Base-by-base conservation (phyloP, 2,797 vertebrate genomes). In the Podargus strigoides region DNA sequence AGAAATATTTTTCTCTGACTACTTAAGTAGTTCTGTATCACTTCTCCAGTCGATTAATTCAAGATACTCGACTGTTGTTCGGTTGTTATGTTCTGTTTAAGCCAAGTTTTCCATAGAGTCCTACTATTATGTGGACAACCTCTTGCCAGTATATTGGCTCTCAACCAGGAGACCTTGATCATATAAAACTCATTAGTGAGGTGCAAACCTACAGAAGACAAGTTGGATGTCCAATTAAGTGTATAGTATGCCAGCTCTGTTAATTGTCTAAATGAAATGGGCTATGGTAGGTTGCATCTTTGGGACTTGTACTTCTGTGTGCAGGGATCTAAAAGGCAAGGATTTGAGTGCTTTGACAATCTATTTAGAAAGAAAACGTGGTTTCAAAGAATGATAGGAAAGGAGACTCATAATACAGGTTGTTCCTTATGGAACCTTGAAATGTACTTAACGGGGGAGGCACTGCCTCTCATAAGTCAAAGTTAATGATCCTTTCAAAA, bases 401-500 rank as follows among this genome's bases (percentile, higher is more conserved):
- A 92, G 81, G 86, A 92, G 80, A 76, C 74, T 88, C 82, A 74
- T 76, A 74, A 81, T 90, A 72, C 87, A 94, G 82, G 59, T 92
- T 94, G 93, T 97, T 97, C 90, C 76, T 78, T 92, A 26, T n/a
- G 89, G 87, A 94, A 88, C 92, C 94, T 93, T 93, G 89, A 92
- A 88, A 92, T 84, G 87, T 93, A 73, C 92, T 96, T 88, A 93
- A 85, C 20, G 16, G 92, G 70, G 89, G 94, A 93, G 82, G 82
- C 89, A 95, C 78, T 88, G 89, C 79, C 70, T 93, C 89, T 94
- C 93, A 67, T 89, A 93, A 96, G 74, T 94, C 91, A 96, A 82
- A 96, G 85, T 96, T 94, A 96, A 96, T 94, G 90, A 96, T 94
- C 94, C 92, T 90, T 95, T 96, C 94, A 92, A 92, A 95, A 93